phyloP scores from a whole-genome alignment of 2,113 vertebrate genomes.

The Arothron firmamentum region DNA sequence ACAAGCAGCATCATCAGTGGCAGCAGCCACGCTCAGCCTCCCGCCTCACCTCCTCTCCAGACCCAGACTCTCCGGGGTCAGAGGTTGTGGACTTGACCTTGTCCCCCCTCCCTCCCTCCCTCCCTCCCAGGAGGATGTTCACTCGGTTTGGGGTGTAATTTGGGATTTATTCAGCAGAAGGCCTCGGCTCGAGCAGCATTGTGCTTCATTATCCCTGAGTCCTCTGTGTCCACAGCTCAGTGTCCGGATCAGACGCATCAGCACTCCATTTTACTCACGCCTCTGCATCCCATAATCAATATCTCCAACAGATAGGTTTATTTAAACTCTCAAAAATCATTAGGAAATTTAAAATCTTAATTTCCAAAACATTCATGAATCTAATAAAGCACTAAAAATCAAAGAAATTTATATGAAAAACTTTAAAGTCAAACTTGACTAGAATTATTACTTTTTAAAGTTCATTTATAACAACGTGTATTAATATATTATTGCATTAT shows the following conservation, averaged over 20 bases:
- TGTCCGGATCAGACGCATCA: conserved; percentile 44
- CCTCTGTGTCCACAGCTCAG: conserved; percentile 36
- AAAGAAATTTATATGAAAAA: neutral
- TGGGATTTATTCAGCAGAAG: conserved; percentile 72
- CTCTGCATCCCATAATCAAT: conserved; percentile 64
- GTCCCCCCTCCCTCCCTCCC: conserved; percentile 41
- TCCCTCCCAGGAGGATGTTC: conserved; percentile 63
- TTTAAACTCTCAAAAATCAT: conserved; percentile 38
- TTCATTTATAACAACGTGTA: too few species aligned
- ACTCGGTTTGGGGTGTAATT: conserved; percentile 71
- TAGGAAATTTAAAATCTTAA: neutral
- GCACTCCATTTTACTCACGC: conserved; percentile 58
- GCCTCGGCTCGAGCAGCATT: conserved; percentile 57
- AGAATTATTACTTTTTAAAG: neutral
- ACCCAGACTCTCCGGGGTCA: conserved; percentile 70
- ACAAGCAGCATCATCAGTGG: conserved; percentile 35
- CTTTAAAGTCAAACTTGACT: neutral
- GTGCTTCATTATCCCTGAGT: conserved; percentile 62
- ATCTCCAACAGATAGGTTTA: conserved; percentile 49
- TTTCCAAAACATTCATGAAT: neutral
- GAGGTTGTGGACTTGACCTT: conserved; percentile 80
- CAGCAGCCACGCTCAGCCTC: conserved; percentile 47
- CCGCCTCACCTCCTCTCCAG: conserved; percentile 62
- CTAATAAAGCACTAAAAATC: neutral
- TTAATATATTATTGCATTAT: too few species aligned